These are phyloP conservation scores for Arenicola marina DNA, from an alignment of 2,888 invertebrate genomes.

Conservation along the genomic window DNA sequence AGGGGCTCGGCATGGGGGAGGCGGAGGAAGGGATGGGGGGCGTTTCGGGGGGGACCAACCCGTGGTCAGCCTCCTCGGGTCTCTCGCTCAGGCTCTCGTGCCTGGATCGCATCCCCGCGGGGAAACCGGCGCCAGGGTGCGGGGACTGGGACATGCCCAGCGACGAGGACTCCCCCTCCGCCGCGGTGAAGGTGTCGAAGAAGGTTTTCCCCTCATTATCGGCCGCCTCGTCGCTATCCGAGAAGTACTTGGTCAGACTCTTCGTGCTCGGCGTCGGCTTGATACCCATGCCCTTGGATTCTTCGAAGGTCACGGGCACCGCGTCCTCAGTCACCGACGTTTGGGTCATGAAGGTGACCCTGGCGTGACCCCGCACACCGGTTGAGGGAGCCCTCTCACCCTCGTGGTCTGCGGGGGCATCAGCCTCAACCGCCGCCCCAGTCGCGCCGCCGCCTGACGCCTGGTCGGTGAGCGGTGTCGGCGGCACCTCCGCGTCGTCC, in stretches of 20 bases:
- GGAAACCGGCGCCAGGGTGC: background rate
- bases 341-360: constrained; percentile 1
- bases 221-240: constrained; percentile 4
- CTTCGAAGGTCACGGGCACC: constrained; percentile 24
- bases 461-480: background rate
- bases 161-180: constrained; percentile 11
- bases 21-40: constrained; percentile 16
- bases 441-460: background rate
- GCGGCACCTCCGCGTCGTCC: background rate
- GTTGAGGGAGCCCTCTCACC: background rate
- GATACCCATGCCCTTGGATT: constrained; percentile 20
- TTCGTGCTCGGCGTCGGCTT: constrained; percentile 24
- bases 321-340: constrained; percentile 16
- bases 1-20: constrained; percentile 5
- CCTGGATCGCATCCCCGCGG: background rate
- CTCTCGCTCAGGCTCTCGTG: background rate
- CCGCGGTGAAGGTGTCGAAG: constrained; percentile 37
- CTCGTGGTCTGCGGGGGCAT: background rate
- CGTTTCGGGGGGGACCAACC: constrained; percentile 18
- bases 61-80: background rate
- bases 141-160: background rate
- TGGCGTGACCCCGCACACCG: background rate
- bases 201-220: constrained; percentile 35
- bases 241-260: constrained; percentile 35
- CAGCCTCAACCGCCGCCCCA: background rate